A percentile compares a stretch with the other conserved stretches of the same genome.
These are phyloP conservation scores for Isotomurus palustris DNA, from an alignment of 2,888 invertebrate species.

Conservation along the genomic window DNA sequence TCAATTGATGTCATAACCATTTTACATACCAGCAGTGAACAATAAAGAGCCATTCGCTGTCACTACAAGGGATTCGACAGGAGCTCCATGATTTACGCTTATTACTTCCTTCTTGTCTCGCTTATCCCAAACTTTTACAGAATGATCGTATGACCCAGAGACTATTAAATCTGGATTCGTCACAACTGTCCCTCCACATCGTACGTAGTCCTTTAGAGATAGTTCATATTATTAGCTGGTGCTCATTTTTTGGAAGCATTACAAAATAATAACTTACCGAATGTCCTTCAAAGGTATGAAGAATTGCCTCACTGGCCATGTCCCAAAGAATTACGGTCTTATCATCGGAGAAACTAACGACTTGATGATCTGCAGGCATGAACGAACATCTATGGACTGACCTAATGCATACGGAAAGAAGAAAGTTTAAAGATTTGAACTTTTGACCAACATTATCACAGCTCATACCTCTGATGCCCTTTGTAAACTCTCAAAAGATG, in stretches of 20 bases:
- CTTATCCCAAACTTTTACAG: conserved; percentile 80
- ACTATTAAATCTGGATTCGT: conserved; percentile 64
- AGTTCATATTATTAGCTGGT: conserved; percentile 15
- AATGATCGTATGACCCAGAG: conserved; percentile 85
- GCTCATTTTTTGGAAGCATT: too few relatives aligned
- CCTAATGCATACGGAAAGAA: conserved; percentile 48
- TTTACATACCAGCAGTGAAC: conserved; percentile 69
- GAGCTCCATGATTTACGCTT: conserved; percentile 77
- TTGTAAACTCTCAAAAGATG: conserved; percentile 77
- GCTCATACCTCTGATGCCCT: conserved; percentile 68
- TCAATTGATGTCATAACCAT: not conserved
- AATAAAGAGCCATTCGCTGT: conserved; percentile 85
- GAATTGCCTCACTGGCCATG: conserved; percentile 71
- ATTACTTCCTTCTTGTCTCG: conserved; percentile 65
- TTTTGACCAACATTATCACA: too few relatives aligned
- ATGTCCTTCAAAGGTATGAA: conserved; percentile 56
- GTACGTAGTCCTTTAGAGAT: conserved; percentile 64
- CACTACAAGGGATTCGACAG: conserved; percentile 82
- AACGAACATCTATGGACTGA: conserved; percentile 78
- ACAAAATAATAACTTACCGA: too few relatives aligned
- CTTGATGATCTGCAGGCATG: conserved; percentile 68
- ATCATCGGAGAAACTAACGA: conserved; percentile 88
- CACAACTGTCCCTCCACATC: conserved; percentile 50
- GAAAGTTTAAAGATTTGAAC: not conserved
- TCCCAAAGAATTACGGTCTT: conserved; percentile 86